These are phyloP conservation scores for Trichoplusia ni DNA, from an alignment of 1,140 invertebrate species.

Conservation along the genomic window DNA sequence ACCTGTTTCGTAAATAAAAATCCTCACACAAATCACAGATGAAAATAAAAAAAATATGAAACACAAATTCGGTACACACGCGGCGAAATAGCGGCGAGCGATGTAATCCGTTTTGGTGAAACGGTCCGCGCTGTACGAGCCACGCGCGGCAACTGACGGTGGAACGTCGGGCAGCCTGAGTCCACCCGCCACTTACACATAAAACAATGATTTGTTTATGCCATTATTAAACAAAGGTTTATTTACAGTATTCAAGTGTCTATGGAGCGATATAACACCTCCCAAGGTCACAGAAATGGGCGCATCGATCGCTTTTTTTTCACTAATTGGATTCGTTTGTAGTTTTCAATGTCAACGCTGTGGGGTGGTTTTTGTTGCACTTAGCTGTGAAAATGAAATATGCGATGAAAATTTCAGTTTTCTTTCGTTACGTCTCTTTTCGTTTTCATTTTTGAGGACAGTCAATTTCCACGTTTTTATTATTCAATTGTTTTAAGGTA, in stretches of 20 bases:
- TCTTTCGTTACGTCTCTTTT: too few species aligned
- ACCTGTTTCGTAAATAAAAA: conserved; percentile 45
- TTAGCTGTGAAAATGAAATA: background rate
- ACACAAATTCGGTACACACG: conserved; percentile 48
- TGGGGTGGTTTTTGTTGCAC: background rate
- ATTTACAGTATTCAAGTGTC: conserved; percentile 7
- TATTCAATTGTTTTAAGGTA: too few species aligned
- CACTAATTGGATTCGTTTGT: background rate
- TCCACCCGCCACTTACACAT: conserved; percentile 29
- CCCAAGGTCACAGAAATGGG: background rate
- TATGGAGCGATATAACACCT: background rate
- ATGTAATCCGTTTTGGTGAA: conserved; percentile 1
- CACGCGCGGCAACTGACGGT: conserved; percentile 50
- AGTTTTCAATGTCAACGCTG: conserved; percentile 4
- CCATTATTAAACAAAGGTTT: conserved; percentile 16
- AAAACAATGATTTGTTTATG: conserved; percentile 61
- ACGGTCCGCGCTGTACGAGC: conserved; percentile 47
- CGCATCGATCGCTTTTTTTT: background rate
- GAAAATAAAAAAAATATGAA: conserved; percentile 45
- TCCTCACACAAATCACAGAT: conserved; percentile 47
- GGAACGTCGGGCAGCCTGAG: background rate
- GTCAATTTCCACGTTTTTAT: too few species aligned
- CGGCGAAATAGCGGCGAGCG: conserved; percentile 29
- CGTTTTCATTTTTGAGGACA: too few species aligned
- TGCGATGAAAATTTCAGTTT: too few species aligned